Percentiles rank a stretch among this genome's conserved stretches.
phyloP scores from a whole-genome alignment of 2,113 vertebrate genomes.

The Neolamprologus kungweensis region DNA sequence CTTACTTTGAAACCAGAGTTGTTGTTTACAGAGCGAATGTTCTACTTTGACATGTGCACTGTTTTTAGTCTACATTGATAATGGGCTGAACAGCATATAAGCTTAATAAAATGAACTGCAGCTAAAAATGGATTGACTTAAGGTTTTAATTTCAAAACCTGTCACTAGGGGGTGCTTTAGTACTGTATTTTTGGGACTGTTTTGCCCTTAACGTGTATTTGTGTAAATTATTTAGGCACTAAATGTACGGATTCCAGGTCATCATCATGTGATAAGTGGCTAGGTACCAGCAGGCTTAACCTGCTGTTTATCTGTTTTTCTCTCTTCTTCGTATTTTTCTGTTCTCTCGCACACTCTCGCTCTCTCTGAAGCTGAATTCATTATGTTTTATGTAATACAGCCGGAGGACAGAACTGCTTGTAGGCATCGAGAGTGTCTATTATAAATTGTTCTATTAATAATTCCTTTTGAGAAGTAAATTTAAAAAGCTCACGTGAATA shows the following conservation, averaged over 20 bases:
- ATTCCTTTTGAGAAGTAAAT: slow-evolving; percentile 38
- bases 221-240: background rate
- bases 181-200: background rate
- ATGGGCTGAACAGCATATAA: rapidly evolving
- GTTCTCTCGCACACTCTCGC: background rate
- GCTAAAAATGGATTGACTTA: background rate
- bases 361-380: slow-evolving; percentile 20
- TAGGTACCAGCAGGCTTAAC: background rate
- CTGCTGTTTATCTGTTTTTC: background rate
- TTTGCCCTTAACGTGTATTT: background rate
- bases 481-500: background rate
- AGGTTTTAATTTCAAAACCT: background rate
- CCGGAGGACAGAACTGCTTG: slow-evolving; percentile 25
- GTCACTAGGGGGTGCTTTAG: slow-evolving; percentile 48
- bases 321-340: background rate
- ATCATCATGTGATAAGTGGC: background rate
- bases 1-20: background rate
- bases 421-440: slow-evolving; percentile 26
- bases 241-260: background rate
- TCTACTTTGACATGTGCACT: background rate
- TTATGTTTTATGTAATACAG: slow-evolving; percentile 48
- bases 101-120: background rate
- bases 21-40: background rate
- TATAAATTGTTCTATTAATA: slow-evolving; percentile 49
- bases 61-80: background rate